phyloP scores from a whole-genome alignment of 2,113 vertebrate genomes.

The Hyla sarda region DNA sequence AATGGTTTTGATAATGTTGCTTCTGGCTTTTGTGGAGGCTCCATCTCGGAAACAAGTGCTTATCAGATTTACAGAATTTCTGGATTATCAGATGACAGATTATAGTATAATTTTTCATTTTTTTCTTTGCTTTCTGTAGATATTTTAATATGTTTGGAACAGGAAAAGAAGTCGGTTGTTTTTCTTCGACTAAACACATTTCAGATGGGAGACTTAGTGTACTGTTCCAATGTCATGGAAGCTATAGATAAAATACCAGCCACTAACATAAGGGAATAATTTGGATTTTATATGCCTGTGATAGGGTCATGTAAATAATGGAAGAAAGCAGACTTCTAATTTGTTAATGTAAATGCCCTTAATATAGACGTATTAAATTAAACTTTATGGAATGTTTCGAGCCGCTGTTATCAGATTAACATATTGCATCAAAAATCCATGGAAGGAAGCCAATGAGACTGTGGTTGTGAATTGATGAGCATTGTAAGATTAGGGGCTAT shows the following conservation, averaged over 20 bases:
- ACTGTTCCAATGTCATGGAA: background rate
- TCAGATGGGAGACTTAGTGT: background rate
- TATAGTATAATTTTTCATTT: background rate
- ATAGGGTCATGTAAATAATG: background rate
- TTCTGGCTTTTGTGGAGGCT: too few species aligned
- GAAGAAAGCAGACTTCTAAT: background rate
- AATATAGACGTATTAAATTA: background rate
- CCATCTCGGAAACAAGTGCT: background rate
- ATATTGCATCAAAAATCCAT: slow-evolving; percentile 16
- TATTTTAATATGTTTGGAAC: background rate
- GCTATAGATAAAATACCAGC: background rate
- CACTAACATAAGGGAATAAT: slow-evolving; percentile 7
- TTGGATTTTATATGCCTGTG: background rate
- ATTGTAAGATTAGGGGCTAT: background rate
- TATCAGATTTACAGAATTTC: background rate
- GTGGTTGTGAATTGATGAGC: slow-evolving; percentile 12
- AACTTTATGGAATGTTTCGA: background rate
- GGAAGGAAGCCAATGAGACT: slow-evolving; percentile 16
- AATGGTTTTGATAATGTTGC: too few species aligned
- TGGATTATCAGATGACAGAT: slow-evolving; percentile 1
- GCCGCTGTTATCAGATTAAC: slow-evolving; percentile 10
- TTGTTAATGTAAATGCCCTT: slow-evolving; percentile 19
- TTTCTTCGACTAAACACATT: background rate
- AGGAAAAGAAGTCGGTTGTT: background rate
- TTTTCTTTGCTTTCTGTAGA: background rate